phyloP scores from a whole-genome alignment of 2,113 vertebrate species.

The Mormoops blainvillei region DNA sequence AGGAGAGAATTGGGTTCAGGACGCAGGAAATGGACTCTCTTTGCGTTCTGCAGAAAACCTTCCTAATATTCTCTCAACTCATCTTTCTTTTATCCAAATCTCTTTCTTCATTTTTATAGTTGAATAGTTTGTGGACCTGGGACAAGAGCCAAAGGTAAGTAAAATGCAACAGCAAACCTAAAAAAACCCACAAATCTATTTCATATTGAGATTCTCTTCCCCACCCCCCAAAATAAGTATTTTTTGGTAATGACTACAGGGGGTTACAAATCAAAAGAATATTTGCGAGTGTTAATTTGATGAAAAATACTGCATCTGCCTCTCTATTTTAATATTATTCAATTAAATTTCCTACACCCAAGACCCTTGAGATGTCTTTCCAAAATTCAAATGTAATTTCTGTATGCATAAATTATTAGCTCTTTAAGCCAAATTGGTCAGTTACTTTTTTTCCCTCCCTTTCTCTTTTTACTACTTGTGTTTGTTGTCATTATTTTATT shows the following conservation, averaged over 20 bases:
- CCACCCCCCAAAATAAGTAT: background rate
- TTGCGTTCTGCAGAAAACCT: background rate
- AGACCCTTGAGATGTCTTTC: background rate
- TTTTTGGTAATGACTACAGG: background rate
- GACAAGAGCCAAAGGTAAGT: background rate
- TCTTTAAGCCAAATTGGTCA: background rate
- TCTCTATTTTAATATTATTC: background rate
- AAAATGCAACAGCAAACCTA: background rate
- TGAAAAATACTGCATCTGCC: background rate
- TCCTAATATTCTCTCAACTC: background rate
- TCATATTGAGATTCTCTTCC: background rate
- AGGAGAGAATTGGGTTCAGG: background rate
- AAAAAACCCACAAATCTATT: background rate
- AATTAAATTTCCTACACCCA: background rate
- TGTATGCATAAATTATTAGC: background rate
- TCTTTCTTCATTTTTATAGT: background rate
- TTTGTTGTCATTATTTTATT: background rate
- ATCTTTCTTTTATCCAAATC: background rate
- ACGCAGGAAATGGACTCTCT: background rate
- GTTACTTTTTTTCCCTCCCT: background rate
- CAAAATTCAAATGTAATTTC: background rate
- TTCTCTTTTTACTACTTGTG: background rate
- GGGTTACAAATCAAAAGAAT: background rate
- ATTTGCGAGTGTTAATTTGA: background rate
- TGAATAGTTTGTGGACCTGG: background rate